Percentiles rank a stretch among this genome's conserved stretches.
Conservation (phyloP, 2,797 vertebrate genomes). For the Pseudomugil tenellus region DNA sequence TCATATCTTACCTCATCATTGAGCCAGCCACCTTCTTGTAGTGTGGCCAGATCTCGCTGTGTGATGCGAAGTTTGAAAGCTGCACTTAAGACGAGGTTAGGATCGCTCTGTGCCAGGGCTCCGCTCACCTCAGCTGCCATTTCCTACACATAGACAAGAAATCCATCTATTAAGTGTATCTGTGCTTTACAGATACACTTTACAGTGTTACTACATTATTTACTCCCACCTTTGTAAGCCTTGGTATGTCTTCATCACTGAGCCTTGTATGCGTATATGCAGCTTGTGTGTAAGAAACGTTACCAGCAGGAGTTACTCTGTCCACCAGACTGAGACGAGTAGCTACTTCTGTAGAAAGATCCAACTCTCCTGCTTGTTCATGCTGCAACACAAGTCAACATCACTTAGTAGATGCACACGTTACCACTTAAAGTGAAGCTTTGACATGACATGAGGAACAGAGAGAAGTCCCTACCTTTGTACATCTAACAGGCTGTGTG, state of each 20-base stretch:
- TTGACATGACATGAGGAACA: not conserved
- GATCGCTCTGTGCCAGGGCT: constrained; percentile 82
- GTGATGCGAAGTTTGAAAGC: constrained; percentile 92
- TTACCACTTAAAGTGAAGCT: not conserved
- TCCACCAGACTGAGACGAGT: constrained; percentile 82
- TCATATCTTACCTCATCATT: constrained; percentile 87
- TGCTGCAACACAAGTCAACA: constrained; percentile 21
- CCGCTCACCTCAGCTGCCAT: constrained; percentile 88
- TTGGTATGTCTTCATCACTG: constrained; percentile 79
- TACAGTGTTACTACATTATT: too few species aligned
- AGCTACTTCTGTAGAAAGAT: constrained; percentile 82
- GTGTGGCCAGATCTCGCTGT: constrained; percentile 89
- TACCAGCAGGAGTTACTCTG: constrained; percentile 65
- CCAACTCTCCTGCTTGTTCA: constrained; percentile 74
- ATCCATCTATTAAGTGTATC: not conserved
- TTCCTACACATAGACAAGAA: constrained; percentile 78
- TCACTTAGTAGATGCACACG: not conserved
- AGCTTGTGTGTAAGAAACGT: constrained; percentile 46
- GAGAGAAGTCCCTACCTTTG: constrained; percentile 59
- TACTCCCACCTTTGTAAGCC: constrained; percentile 86
- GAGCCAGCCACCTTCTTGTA: constrained; percentile 88
- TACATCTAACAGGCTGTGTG: constrained; percentile 43
- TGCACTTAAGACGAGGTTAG: constrained; percentile 86
- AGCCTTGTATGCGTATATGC: constrained; percentile 58
- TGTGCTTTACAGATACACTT: not conserved